Percentiles rank a stretch among this genome's conserved stretches.
These are phyloP conservation scores for Epizoanthus fatuus DNA, from an alignment of 92 coral and sea anemone genomes.

Conservation along the genomic window DNA sequence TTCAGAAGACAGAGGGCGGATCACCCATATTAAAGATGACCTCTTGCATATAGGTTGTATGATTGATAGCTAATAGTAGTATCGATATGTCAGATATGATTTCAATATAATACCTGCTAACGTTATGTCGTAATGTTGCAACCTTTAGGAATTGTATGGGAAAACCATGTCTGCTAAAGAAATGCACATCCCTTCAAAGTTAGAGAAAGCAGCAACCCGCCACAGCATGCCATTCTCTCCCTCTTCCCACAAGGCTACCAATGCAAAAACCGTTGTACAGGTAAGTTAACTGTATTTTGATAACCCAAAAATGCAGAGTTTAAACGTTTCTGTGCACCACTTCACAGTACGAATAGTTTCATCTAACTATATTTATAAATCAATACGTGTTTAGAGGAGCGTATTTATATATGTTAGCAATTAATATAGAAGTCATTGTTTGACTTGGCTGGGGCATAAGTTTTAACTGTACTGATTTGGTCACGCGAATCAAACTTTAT, in stretches of 20 bases:
- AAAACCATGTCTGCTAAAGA: conserved; percentile 23
- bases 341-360: conserved; percentile 10
- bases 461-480: background rate
- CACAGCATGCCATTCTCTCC: conserved; percentile 47
- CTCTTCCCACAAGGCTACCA: conserved; percentile 51
- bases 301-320: conserved; percentile 18
- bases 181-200: conserved; percentile 44
- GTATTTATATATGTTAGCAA: background rate
- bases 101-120: conserved; percentile 16
- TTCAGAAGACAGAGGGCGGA: conserved; percentile 1
- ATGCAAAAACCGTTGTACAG: conserved; percentile 52
- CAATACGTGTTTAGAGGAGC: background rate
- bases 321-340: conserved; percentile 9
- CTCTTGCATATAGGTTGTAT: conserved; percentile 20
- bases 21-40: conserved; percentile 26
- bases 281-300: conserved; percentile 20
- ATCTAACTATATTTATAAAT: conserved; percentile 7
- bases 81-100: background rate
- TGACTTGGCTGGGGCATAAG: conserved; percentile 15
- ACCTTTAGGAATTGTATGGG: conserved; percentile 54
- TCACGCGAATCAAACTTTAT: background rate
- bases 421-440: background rate
- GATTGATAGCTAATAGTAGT: conserved; percentile 10
- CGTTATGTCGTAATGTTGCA: background rate
- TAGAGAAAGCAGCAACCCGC: conserved; percentile 45